These are phyloP conservation scores for Ciconia maguari DNA, from an alignment of 2,113 vertebrate species.

Conservation along the genomic window DNA sequence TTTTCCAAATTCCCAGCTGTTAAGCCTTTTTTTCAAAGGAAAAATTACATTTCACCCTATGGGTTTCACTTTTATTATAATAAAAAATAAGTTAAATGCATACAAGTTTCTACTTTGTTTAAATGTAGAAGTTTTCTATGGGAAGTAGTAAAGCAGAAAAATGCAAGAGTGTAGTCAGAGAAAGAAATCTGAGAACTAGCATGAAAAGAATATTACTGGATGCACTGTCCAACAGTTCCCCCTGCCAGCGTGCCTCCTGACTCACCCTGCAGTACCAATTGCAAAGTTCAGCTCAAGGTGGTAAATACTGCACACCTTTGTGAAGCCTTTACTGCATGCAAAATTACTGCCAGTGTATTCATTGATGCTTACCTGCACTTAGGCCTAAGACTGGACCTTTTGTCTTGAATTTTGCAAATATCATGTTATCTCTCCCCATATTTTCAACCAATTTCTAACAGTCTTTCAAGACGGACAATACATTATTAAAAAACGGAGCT, in stretches of 20 bases:
- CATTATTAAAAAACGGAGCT: neutral
- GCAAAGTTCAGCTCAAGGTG: neutral
- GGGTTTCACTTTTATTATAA: neutral
- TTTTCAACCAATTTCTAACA: neutral
- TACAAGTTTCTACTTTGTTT: neutral
- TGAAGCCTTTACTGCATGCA: neutral
- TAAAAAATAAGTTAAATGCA: neutral
- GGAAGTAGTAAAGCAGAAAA: neutral
- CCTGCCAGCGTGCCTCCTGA: neutral
- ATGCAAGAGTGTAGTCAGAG: neutral
- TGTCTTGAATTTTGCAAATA: neutral
- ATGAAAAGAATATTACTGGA: neutral
- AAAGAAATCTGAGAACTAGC: neutral
- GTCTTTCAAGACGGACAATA: neutral
- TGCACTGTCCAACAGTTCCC: neutral
- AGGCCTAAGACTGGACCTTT: neutral
- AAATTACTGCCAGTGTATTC: neutral
- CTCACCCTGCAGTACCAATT: too few species aligned
- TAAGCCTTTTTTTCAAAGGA: neutral
- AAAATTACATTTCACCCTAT: neutral
- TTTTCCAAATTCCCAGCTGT: slow-evolving; percentile 24
- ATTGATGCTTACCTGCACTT: neutral
- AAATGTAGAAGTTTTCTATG: neutral
- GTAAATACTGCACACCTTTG: neutral
- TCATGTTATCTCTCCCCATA: rapidly evolving